Conservation (phyloP, 2,797 vertebrate species). For the Urocyon cinereoargenteus region DNA sequence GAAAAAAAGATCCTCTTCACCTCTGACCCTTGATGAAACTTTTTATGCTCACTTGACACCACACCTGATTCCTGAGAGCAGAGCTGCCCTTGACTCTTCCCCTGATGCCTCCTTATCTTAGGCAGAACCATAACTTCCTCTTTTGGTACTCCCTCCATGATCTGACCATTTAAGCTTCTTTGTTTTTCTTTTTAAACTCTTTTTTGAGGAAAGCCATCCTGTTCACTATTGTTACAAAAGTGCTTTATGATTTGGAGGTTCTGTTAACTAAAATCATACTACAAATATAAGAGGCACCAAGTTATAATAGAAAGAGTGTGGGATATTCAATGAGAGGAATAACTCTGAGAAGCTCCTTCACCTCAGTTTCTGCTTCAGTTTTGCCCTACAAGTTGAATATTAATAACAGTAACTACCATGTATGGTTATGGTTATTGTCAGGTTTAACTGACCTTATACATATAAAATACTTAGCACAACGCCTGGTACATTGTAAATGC, state of each 20-base stretch:
- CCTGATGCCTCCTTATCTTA: not conserved
- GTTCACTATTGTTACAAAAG: not conserved
- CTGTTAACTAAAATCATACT: not conserved
- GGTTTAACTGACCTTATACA: not conserved
- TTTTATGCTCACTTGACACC: not conserved
- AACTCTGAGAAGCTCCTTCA: not conserved
- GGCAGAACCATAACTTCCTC: not conserved
- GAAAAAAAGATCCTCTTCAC: not conserved
- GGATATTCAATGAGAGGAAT: not conserved
- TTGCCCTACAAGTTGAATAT: not conserved
- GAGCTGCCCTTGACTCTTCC: not conserved
- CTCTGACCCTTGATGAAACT: not conserved
- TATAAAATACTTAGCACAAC: conserved; percentile 28
- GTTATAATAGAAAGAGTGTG: not conserved
- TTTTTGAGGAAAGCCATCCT: conserved; percentile 41
- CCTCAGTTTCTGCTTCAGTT: conserved; percentile 12
- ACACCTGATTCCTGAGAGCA: not conserved
- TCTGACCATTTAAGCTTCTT: not conserved
- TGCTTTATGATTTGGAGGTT: not conserved
- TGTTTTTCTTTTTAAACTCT: not conserved
- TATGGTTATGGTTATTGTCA: not conserved
- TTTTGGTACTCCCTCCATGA: not conserved
- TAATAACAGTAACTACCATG: not conserved
- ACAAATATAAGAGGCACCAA: not conserved
- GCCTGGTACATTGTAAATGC: not conserved